These are phyloP conservation scores for Gonioctena quinquepunctata DNA, from an alignment of 1,140 invertebrate genomes.

Conservation along the genomic window DNA sequence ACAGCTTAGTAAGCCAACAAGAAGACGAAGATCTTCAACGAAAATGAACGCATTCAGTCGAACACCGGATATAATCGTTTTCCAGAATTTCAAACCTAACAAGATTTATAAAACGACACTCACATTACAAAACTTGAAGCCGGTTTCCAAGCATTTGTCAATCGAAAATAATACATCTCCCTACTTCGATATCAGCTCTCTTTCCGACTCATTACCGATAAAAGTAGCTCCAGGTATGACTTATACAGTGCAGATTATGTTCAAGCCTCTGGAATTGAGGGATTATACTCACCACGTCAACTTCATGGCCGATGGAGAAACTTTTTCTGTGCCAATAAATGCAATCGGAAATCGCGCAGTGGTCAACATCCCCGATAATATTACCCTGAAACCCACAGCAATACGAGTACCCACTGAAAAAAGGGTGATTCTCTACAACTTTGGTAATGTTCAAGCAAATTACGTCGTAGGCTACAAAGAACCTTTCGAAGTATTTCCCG, in stretches of 20 bases:
- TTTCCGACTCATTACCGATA: neutral
- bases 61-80: constrained; percentile 53
- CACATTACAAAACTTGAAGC: constrained; percentile 52
- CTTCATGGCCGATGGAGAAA: constrained; percentile 8
- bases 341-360: neutral
- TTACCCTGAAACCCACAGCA: neutral
- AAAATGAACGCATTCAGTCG: constrained; percentile 43
- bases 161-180: neutral
- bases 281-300: neutral
- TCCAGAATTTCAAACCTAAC: constrained; percentile 55
- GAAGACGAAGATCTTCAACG: constrained; percentile 27
- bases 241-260: neutral
- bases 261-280: constrained; percentile 1
- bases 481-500: neutral
- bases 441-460: neutral
- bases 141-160: constrained; percentile 20
- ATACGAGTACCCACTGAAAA: neutral
- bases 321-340: constrained; percentile 6
- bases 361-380: neutral
- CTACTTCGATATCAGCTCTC: constrained; percentile 1
- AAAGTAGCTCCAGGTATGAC: constrained; percentile 13
- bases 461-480: neutral
- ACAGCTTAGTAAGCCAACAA: constrained; percentile 30
- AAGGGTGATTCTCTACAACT: constrained; percentile 3
- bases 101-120: constrained; percentile 47